Conservation (phyloP, 1,140 invertebrate species). For the Spodoptera frugiperda region DNA sequence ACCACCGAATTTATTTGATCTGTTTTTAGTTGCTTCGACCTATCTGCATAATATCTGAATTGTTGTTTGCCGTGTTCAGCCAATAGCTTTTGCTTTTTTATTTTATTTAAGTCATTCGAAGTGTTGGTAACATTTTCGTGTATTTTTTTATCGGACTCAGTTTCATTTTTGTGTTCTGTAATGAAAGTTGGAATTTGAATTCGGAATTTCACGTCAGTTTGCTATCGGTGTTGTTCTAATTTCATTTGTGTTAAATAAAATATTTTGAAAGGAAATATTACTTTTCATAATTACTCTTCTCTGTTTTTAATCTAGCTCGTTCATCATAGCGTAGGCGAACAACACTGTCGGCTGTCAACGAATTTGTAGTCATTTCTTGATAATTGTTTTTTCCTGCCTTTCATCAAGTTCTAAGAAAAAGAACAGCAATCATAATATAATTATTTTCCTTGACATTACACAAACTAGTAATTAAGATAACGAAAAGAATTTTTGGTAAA, state of each 20-base stretch:
- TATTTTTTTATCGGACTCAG: background rate
- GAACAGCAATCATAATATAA: too few species aligned
- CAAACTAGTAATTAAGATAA: too few species aligned
- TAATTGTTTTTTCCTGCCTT: slow-evolving; percentile 21
- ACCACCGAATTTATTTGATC: slow-evolving; percentile 33
- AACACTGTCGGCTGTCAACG: background rate
- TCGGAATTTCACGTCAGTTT: background rate
- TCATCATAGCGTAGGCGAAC: slow-evolving; percentile 4
- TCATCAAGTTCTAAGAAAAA: background rate
- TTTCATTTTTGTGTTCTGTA: background rate
- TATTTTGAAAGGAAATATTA: background rate
- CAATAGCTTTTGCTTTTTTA: background rate
- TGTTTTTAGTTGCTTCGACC: slow-evolving; percentile 22
- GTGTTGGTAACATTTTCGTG: background rate
- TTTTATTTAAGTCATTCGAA: background rate
- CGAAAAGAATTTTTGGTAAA: background rate
- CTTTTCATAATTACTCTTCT: background rate
- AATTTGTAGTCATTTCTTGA: background rate
- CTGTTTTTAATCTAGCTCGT: background rate
- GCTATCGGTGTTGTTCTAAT: too few species aligned
- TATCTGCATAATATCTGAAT: slow-evolving; percentile 30
- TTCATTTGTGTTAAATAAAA: background rate
- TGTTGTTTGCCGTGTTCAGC: slow-evolving; percentile 10
- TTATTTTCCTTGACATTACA: too few species aligned
- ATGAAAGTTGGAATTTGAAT: background rate